Percentiles rank a stretch among this genome's conserved stretches.
Conservation (phyloP, 2,888 invertebrate genomes). For the Rhogogaster chlorosoma region DNA sequence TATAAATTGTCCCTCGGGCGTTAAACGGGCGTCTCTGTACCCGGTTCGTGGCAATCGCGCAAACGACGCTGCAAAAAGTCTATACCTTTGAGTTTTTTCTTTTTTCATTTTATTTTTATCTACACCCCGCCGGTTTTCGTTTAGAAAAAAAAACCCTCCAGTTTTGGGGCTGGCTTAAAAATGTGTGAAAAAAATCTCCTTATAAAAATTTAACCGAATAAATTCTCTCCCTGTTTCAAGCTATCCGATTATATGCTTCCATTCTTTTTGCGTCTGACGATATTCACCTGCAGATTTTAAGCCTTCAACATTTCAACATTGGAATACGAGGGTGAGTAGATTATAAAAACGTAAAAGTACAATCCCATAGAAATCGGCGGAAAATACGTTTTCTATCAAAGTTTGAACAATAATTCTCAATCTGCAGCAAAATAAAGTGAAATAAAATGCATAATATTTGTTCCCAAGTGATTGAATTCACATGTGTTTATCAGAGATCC, state of each 20-base stretch:
- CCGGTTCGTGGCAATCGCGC: slow-evolving; percentile 10
- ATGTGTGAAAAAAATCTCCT: not conserved
- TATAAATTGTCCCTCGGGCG: slow-evolving; percentile 43
- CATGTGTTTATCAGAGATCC: not conserved
- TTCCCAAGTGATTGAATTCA: not conserved
- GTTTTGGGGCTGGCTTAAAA: not conserved
- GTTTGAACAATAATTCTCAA: too few species aligned
- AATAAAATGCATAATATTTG: too few species aligned
- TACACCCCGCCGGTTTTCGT: not conserved
- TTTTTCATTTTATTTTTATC: slow-evolving; percentile 3
- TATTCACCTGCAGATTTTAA: not conserved
- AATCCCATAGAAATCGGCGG: not conserved
- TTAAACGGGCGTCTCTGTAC: slow-evolving; percentile 22
- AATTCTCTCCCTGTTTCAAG: not conserved
- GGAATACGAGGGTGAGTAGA: not conserved
- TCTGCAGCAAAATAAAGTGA: not conserved
- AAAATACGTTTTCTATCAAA: not conserved
- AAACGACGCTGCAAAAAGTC: slow-evolving; percentile 1
- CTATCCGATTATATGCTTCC: not conserved
- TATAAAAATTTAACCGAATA: not conserved
- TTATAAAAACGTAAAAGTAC: not conserved
- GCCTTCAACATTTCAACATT: not conserved
- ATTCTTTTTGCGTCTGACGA: not conserved
- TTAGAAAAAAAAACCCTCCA: not conserved
- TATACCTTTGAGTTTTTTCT: not conserved